A percentile compares a stretch with the other conserved stretches of the same genome.
Conservation (phyloP, 2,888 invertebrate genomes). For the Stramonita haemastoma region DNA sequence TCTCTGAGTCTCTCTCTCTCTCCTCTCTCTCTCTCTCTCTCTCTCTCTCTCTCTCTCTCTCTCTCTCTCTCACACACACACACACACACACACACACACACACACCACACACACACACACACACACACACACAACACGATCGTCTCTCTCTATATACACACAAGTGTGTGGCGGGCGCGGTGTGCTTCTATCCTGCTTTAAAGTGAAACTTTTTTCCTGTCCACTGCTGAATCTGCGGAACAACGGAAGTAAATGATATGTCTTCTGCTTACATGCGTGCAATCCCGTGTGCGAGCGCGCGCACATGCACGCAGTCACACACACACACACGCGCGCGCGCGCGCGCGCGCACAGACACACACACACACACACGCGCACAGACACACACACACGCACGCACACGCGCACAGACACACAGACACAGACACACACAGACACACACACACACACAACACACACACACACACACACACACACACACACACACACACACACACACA, state of each 20-base stretch:
- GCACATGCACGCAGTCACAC: not conserved
- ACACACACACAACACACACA: not conserved
- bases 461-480: constrained; percentile 15
- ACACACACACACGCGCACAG: not conserved
- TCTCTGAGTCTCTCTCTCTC: too few relatives aligned
- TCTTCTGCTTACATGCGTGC: too few relatives aligned
- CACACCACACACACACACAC: not conserved
- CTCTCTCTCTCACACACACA: not conserved
- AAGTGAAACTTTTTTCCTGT: too few relatives aligned
- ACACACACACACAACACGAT: too few relatives aligned
- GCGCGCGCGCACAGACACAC: not conserved
- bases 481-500: not conserved
- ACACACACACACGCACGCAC: not conserved
- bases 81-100: not conserved
- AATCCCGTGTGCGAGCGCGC: too few relatives aligned
- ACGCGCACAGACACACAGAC: not conserved
- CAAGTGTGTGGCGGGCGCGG: too few relatives aligned
- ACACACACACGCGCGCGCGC: not conserved
- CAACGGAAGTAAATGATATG: too few relatives aligned
- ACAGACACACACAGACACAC: not conserved
- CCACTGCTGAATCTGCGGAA: too few relatives aligned
- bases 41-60: not conserved
- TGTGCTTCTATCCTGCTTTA: too few relatives aligned
- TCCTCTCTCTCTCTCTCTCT: too few relatives aligned
- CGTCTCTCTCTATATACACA: too few relatives aligned